Evolutionary conservation across 2,113 vertebrate species (phyloP).

Genomic region (Oxyruncus cristatus): DNA sequence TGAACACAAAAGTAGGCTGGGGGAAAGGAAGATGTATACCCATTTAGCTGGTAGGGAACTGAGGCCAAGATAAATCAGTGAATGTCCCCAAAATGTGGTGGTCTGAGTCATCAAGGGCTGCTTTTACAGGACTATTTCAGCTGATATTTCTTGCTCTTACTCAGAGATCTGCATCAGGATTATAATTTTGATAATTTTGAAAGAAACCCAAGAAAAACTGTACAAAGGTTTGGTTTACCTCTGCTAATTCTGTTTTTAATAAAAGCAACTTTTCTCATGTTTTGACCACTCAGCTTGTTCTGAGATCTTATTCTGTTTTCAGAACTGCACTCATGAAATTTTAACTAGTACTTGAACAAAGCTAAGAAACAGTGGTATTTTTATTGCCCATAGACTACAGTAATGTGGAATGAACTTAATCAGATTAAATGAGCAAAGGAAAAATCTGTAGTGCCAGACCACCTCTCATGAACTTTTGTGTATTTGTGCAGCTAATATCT

Average conservation of each 20-base stretch:
- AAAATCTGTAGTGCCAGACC: not conserved
- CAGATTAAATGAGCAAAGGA: constrained; percentile 13
- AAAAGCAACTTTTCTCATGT: not conserved
- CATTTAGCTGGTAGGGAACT: not conserved
- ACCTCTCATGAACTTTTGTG: constrained; percentile 13
- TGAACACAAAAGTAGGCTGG: not conserved
- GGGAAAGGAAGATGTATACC: not conserved
- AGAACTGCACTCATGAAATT: not conserved
- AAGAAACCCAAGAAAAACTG: not conserved
- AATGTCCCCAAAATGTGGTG: not conserved
- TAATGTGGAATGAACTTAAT: not conserved
- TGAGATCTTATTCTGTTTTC: not conserved
- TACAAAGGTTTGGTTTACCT: not conserved
- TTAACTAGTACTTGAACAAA: not conserved
- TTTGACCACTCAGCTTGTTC: not conserved
- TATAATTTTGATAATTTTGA: not conserved
- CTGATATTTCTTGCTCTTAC: not conserved
- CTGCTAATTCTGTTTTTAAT: not conserved
- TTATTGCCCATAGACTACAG: not conserved
- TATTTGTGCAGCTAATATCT: constrained; percentile 33
- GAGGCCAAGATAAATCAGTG: not conserved
- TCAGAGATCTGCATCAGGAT: not conserved
- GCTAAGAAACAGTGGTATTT: not conserved
- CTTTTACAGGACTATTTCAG: not conserved
- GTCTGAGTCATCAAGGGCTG: not conserved